Percentiles rank a stretch among this genome's conserved stretches.
Conservation (phyloP, 1,140 invertebrate genomes). For the Euglossa dilemma region DNA sequence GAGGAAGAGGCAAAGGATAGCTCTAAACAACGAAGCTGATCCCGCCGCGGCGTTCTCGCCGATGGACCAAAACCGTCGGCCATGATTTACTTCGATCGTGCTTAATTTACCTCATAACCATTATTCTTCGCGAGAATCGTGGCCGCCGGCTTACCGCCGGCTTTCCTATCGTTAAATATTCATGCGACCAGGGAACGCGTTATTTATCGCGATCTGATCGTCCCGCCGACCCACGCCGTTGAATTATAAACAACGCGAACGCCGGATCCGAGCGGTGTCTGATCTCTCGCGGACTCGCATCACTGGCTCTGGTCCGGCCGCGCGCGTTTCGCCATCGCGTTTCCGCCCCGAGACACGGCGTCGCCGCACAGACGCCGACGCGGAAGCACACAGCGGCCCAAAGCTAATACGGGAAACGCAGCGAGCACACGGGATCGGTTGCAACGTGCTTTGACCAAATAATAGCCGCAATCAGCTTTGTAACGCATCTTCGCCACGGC, state of each 20-base stretch:
- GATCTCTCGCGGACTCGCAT: neutral
- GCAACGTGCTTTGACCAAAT: conserved; percentile 48
- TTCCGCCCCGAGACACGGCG: too few relatives aligned
- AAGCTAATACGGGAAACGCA: neutral
- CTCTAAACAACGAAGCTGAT: too few relatives aligned
- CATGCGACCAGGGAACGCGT: conserved; percentile 8
- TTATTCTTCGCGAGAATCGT: conserved; percentile 26
- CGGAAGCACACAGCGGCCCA: too few relatives aligned
- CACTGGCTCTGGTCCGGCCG: neutral
- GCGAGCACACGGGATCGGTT: conserved; percentile 6
- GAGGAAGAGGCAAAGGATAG: too few relatives aligned
- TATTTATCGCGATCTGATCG: conserved; percentile 33
- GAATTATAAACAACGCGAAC: conserved; percentile 29
- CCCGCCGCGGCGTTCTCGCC: too few relatives aligned
- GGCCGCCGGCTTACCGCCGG: neutral
- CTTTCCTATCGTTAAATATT: conserved; percentile 32
- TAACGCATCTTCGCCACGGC: conserved; percentile 45
- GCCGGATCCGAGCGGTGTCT: too few relatives aligned
- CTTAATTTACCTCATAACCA: conserved; percentile 19
- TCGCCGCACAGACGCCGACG: too few relatives aligned
- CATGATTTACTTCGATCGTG: conserved; percentile 7
- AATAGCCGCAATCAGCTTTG: conserved; percentile 66
- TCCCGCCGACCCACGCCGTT: neutral
- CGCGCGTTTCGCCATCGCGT: conserved; percentile 20
- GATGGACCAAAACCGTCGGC: too few relatives aligned